Base-by-base conservation (phyloP, 2,113 vertebrate species). In the Amblyopsis rosae region DNA sequence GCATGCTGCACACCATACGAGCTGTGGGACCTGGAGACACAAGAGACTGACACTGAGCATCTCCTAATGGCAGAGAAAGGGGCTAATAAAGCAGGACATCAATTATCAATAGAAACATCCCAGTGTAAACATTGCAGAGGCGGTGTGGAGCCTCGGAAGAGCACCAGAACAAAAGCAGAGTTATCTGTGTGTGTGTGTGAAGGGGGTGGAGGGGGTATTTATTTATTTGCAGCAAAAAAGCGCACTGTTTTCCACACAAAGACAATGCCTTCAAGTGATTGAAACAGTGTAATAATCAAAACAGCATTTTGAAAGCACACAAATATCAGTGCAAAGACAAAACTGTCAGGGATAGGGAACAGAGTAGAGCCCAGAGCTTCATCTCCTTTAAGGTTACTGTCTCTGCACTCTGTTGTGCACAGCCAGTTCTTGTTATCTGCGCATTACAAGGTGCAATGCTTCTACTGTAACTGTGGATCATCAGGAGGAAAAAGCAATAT, bases 51-150 rank as follows among this genome's bases (percentile, higher is more conserved):
- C 71, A 60, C 67, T 5, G 13, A 72, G 55, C 13, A 63, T 58
- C 75, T 79, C 63, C 74, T 71, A 84, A 81, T 82, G 80, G 54
- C 69, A 64, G 51, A 68, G 75, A 77, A 69, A 80, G 62, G 59
- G 58, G 61, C 53, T 75, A 78, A 88, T 82, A 86, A 86, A 50
- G 67, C 76, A 75, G 46, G 60, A 75, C 81, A 80, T 82, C 69
- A 77, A 82, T 87, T 81, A 87, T 71, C 80, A 70, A 70, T 49
- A 69, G 12, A 32, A 59, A 66, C 70, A 10, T 61, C 59, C 9
- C 48, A 56, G 55, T 53, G 68, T 59, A 75, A 72, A 26, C 74
- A 54, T 53, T 35, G 64, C 65, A 63, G 68, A 58, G 70, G 72
- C 60, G 61, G 59, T 70, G 68, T 67, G 67, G 56, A 65, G 69